Base-by-base conservation (phyloP, 2,797 vertebrate genomes). In the Acanthiza pusilla region DNA sequence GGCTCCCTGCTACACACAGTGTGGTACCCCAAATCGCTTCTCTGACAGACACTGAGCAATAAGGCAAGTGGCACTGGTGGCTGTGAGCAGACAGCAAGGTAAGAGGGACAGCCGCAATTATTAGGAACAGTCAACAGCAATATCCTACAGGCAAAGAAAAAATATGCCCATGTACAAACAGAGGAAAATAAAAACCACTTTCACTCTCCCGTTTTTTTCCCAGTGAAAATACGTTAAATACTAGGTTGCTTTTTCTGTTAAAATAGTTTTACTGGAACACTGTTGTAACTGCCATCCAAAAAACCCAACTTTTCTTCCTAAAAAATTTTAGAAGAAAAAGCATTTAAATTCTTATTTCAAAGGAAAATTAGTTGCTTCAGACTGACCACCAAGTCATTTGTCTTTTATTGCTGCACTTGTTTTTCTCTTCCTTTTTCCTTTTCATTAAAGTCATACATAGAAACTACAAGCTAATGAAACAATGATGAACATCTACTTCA, bases 391-490 rank as follows among this genome's bases (percentile, higher is more conserved):
- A 43, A 67, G 30, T 61, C 29, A 61, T 78, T 86, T 19, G n/a
- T 57, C 48, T 92, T 91, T 79, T 84, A 74, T 62, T 67, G 53
- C 43, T 76, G 88, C 26, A 30, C 6, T 85, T 86, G 66, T 63
- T 88, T 91, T 86, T 79, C 70, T 75, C 53, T 89, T 88, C 40
- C 11, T 72, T 89, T 25, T 80, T 68, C 51, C 36, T 60, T 96
- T 96, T 97, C 89, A 96, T 98, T 96, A 95, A 92, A 95, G 91
- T 94, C 74, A 94, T n/a, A 94, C 36, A 71, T 5, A 75, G 85
- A 93, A 93, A 95, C 88, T 94, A 96, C 66, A 85, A 96, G 66
- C 91, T 95, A 97, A 97, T 94, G 95, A 96, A 98, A 96, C 93
- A 97, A 96, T 84, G 94, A 94, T 77, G 88, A 96, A 94, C 89